Evolutionary conservation across 2,797 vertebrate species (phyloP).

Genomic region (Vultur gryphus): DNA sequence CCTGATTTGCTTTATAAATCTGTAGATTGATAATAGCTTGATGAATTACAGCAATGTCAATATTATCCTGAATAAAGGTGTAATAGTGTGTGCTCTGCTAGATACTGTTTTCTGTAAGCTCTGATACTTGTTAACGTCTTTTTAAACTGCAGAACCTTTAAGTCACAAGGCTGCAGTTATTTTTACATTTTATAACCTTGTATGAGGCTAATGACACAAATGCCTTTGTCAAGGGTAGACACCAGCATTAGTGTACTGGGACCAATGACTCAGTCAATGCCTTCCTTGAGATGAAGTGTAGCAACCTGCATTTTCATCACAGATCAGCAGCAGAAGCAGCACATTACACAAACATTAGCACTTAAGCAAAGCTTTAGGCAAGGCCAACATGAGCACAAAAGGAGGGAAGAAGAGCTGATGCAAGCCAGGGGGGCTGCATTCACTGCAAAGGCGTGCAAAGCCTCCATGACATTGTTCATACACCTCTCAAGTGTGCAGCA

Average conservation of each 20-base stretch:
- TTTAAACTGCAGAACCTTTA: background rate
- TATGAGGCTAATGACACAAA: background rate
- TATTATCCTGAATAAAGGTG: background rate
- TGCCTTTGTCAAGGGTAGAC: background rate
- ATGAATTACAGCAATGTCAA: background rate
- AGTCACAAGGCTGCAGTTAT: background rate
- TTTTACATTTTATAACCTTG: background rate
- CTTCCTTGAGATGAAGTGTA: background rate
- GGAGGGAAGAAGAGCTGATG: background rate
- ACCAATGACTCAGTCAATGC: background rate
- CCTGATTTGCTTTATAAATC: background rate
- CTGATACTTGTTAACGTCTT: background rate
- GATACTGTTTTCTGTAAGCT: background rate
- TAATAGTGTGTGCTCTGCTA: background rate
- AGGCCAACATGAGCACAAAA: background rate
- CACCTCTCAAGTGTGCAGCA: background rate
- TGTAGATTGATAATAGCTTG: background rate
- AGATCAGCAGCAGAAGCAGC: background rate
- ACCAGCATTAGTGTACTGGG: background rate
- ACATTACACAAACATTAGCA: background rate
- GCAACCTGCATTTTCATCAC: background rate
- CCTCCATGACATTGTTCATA: accelerated
- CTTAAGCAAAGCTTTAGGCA: background rate
- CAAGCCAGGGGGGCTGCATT: background rate
- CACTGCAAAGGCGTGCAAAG: accelerated